phyloP scores from a whole-genome alignment of 2,113 vertebrate genomes.

The Lampris megalopsis region DNA sequence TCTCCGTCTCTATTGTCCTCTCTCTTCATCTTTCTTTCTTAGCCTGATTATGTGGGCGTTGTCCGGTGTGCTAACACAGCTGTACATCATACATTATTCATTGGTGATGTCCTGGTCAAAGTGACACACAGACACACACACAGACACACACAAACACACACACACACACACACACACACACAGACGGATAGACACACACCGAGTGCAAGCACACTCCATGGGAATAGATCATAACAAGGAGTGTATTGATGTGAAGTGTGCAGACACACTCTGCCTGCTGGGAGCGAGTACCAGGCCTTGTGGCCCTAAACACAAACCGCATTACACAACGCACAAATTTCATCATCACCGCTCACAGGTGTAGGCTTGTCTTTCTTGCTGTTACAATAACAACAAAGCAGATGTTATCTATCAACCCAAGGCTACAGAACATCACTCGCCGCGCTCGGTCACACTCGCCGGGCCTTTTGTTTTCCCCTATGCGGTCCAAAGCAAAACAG shows the following conservation, averaged over 20 bases:
- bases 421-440: conserved; percentile 38
- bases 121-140: background rate
- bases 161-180: background rate
- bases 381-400: conserved; percentile 60
- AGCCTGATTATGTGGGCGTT: conserved; percentile 66
- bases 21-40: conserved; percentile 29
- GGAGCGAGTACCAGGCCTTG: conserved; percentile 35
- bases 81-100: conserved; percentile 72
- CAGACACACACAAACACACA: background rate
- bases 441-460: conserved; percentile 47
- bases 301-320: conserved; percentile 41
- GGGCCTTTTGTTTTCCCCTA: conserved; percentile 25
- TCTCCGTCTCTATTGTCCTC: background rate
- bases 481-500: conserved; percentile 31
- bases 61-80: conserved; percentile 51
- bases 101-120: conserved; percentile 24
- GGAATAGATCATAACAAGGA: conserved; percentile 15
- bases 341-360: conserved; percentile 62
- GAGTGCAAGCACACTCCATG: conserved; percentile 5
- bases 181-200: background rate
- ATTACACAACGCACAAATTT: conserved; percentile 52
- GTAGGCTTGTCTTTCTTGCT: conserved; percentile 54
- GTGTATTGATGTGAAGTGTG: conserved; percentile 37
- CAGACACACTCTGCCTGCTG: conserved; percentile 17
- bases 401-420: conserved; percentile 62